Conservation (phyloP, 1,140 invertebrate species). For the Plodia interpunctella region DNA sequence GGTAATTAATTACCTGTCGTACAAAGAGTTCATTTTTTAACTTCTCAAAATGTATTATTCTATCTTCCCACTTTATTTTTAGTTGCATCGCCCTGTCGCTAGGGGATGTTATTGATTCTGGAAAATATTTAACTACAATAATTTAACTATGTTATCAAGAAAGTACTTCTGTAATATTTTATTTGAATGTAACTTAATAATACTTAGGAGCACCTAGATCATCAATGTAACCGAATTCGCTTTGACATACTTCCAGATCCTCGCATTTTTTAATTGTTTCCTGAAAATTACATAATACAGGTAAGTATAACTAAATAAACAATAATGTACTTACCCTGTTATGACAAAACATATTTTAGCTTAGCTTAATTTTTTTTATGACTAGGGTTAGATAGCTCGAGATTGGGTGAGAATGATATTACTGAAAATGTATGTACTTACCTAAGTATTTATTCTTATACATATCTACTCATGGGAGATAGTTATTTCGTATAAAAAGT, state of each 20-base stretch:
- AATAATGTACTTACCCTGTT: too few species aligned
- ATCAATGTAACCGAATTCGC: slow-evolving; percentile 18
- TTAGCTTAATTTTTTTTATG: too few species aligned
- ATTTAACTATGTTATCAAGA: background rate
- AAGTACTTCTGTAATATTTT: too few species aligned
- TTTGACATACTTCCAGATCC: slow-evolving; percentile 38
- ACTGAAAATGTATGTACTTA: too few species aligned
- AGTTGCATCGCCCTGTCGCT: slow-evolving; percentile 36
- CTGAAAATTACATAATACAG: slow-evolving; percentile 20
- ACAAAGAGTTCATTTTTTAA: slow-evolving; percentile 49
- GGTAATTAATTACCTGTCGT: slow-evolving; percentile 36
- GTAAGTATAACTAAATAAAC: too few species aligned
- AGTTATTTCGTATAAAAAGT: too few species aligned
- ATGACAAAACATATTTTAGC: too few species aligned
- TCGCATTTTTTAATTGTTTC: slow-evolving; percentile 45
- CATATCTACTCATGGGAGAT: too few species aligned
- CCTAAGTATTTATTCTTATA: too few species aligned
- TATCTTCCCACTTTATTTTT: slow-evolving; percentile 47
- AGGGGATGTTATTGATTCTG: slow-evolving; percentile 35
- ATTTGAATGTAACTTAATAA: background rate
- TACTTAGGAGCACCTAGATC: slow-evolving; percentile 13
- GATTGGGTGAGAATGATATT: too few species aligned
- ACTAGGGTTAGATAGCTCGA: too few species aligned
- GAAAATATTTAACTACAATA: slow-evolving; percentile 5
- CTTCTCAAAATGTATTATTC: slow-evolving; percentile 42